phyloP scores from a whole-genome alignment of 2,113 vertebrate genomes.

The Salvelinus namaycush region DNA sequence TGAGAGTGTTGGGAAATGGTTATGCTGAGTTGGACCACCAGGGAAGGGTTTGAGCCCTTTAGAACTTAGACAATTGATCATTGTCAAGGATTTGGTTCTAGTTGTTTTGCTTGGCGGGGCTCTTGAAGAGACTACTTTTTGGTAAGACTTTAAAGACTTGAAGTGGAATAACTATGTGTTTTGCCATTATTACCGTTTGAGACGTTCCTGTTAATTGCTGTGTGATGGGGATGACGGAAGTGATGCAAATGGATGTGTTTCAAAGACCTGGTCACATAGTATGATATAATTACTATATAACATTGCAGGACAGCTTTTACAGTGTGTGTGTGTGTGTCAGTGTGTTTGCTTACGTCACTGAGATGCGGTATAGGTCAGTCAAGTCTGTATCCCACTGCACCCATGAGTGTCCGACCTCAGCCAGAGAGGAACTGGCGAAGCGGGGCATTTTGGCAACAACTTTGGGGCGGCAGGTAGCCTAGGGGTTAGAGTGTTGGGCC shows the following conservation, averaged over 20 bases:
- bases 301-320: background rate
- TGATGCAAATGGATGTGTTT: constrained; percentile 8
- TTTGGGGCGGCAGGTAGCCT: no score
- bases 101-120: background rate
- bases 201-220: no score
- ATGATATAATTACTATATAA: constrained; percentile 10
- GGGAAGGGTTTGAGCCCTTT: background rate
- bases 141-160: background rate
- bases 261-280: constrained; percentile 20
- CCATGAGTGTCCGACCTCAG: background rate
- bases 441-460: no score
- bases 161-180: background rate
- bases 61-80: background rate
- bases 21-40: constrained; percentile 26
- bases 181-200: background rate
- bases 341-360: background rate
- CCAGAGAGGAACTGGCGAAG: background rate
- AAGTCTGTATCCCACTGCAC: background rate
- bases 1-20: constrained; percentile 8
- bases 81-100: background rate
- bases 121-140: background rate
- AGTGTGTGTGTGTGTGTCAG: constrained; percentile 8
- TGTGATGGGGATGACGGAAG: no score
- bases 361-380: background rate
- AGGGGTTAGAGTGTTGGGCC: no score